Conservation (phyloP, 2,888 invertebrate genomes). For the Hirtodrosophila alboralis region DNA sequence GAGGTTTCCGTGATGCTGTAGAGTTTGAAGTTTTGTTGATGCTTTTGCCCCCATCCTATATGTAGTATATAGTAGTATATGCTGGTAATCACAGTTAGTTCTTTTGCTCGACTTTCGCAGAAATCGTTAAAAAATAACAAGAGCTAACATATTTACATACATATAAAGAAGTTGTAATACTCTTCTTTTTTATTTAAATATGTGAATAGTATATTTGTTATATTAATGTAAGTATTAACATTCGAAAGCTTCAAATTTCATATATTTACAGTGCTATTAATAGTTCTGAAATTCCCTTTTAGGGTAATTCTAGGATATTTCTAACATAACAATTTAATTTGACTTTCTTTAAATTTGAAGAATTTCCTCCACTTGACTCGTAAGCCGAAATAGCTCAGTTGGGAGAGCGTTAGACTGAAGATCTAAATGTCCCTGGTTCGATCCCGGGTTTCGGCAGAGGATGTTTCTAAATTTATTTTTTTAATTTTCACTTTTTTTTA, state of each 20-base stretch:
- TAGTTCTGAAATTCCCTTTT: neutral
- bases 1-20: conserved; percentile 14
- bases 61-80: no score
- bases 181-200: no score
- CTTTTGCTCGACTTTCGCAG: conserved; percentile 43
- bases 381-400: conserved; percentile 90
- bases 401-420: conserved; percentile 92
- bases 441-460: conserved; percentile 89
- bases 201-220: no score
- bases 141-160: neutral
- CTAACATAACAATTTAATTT: no score
- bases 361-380: no score
- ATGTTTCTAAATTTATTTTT: conserved; percentile 1
- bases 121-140: conserved; percentile 40
- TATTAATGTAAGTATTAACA: no score
- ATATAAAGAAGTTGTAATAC: no score
- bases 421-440: conserved; percentile 90
- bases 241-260: no score
- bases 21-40: conserved; percentile 4
- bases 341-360: no score
- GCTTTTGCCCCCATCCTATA: conserved; percentile 17
- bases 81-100: conserved; percentile 11
- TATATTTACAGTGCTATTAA: no score
- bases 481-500: neutral
- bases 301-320: no score